Conservation (phyloP, 64 coral and sea anemone species). For the Dendrophyllia cribrosa region DNA sequence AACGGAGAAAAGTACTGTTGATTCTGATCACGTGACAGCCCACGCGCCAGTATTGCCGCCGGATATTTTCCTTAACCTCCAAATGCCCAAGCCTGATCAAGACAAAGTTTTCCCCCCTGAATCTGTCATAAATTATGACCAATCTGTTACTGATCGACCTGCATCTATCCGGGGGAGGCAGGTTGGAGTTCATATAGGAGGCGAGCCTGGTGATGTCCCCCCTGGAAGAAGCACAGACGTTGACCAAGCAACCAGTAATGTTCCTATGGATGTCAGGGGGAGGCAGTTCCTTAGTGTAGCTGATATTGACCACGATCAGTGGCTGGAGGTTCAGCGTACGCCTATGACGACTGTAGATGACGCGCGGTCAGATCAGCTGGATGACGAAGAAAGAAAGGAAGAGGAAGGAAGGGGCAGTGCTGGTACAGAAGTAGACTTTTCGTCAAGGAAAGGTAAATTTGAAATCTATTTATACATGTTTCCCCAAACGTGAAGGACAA, state of each 20-base stretch:
- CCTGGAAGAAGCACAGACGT: neutral
- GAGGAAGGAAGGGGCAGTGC: neutral
- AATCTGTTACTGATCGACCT: neutral
- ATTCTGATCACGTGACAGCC: conserved; percentile 2
- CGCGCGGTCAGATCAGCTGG: too few relatives aligned
- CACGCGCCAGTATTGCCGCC: conserved; percentile 74
- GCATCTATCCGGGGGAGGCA: neutral
- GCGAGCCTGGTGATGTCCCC: neutral
- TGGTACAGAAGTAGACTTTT: neutral
- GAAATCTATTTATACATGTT: neutral
- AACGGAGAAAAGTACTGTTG: neutral
- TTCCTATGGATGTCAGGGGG: neutral
- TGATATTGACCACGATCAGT: conserved; percentile 83
- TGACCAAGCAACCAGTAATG: neutral
- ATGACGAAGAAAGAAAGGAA: neutral
- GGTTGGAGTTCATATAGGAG: neutral
- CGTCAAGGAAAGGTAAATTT: neutral
- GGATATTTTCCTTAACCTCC: conserved; percentile 81
- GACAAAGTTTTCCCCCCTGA: neutral
- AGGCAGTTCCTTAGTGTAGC: conserved; percentile 90
- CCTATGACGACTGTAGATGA: conserved; percentile 16
- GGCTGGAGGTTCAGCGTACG: conserved; percentile 64
- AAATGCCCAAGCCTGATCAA: conserved; percentile 54
- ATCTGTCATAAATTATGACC: neutral
- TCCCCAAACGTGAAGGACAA: too few relatives aligned